These are phyloP conservation scores for Oligia fasciuncula DNA, from an alignment of 2,888 invertebrate genomes.

Conservation along the genomic window DNA sequence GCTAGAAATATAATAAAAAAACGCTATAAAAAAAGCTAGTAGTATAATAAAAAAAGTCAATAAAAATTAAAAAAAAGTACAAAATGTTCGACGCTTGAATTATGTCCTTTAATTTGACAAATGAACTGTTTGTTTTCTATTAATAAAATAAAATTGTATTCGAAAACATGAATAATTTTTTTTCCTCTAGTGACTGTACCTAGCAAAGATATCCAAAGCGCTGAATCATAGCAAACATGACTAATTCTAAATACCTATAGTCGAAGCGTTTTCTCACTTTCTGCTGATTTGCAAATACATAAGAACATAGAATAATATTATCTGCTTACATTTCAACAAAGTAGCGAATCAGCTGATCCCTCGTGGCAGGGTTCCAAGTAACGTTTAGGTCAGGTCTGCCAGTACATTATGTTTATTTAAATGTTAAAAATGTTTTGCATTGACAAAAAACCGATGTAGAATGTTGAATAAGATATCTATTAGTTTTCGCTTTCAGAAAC, in stretches of 20 bases:
- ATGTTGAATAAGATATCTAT: neutral
- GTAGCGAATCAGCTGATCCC: conserved; percentile 37
- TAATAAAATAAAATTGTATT: too few relatives aligned
- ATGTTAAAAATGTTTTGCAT: conserved; percentile 1
- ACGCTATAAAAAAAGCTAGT: too few relatives aligned
- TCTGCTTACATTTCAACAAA: conserved; percentile 40
- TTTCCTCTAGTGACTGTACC: neutral
- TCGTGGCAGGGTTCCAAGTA: conserved; percentile 55
- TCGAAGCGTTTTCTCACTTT: conserved; percentile 13
- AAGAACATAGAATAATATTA: conserved; percentile 28
- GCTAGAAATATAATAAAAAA: too few relatives aligned
- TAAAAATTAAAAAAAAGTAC: too few relatives aligned
- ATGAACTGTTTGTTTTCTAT: too few relatives aligned
- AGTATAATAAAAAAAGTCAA: too few relatives aligned
- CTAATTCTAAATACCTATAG: conserved; percentile 15
- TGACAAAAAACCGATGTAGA: neutral
- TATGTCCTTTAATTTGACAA: too few relatives aligned
- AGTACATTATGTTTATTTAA: conserved; percentile 19
- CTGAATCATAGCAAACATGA: conserved; percentile 21
- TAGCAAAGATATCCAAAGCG: conserved; percentile 5
- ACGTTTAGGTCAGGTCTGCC: conserved; percentile 10
- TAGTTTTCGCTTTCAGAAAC: neutral
- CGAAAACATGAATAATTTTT: too few relatives aligned
- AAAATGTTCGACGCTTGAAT: too few relatives aligned
- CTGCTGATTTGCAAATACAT: conserved; percentile 28